Percentiles rank a stretch among this genome's conserved stretches.
Conservation (phyloP, 2,888 invertebrate species). For the Unio delphinus region DNA sequence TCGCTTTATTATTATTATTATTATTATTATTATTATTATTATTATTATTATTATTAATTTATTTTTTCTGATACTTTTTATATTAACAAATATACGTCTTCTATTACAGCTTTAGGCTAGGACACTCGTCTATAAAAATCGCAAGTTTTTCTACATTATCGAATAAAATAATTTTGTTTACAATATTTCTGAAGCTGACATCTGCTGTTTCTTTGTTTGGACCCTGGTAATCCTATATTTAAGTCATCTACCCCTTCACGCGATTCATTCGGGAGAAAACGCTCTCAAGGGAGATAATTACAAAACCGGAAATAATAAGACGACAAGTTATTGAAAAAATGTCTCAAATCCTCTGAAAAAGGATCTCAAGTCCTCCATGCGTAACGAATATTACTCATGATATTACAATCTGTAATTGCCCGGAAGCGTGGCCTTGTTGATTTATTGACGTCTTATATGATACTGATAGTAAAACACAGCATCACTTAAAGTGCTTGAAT, state of each 20-base stretch:
- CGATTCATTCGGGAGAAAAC: slow-evolving; percentile 8
- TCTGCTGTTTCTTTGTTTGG: no score
- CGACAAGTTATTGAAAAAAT: slow-evolving; percentile 45
- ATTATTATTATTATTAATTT: no score
- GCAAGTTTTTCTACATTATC: no score
- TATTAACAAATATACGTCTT: no score
- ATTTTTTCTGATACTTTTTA: no score
- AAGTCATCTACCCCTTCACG: not conserved
- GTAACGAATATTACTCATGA: slow-evolving; percentile 35
- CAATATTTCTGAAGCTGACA: no score
- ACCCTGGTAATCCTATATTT: no score
- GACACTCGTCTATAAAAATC: no score
- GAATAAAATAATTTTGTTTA: no score
- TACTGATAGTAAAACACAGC: slow-evolving; percentile 15
- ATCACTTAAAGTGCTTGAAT: slow-evolving; percentile 9
- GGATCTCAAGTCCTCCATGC: slow-evolving; percentile 40
- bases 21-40: no score
- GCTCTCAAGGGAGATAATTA: slow-evolving; percentile 22
- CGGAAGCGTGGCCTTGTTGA: slow-evolving; percentile 40
- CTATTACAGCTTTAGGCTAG: no score
- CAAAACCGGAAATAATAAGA: slow-evolving; percentile 28
- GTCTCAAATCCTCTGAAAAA: slow-evolving; percentile 30
- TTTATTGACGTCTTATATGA: slow-evolving; percentile 26
- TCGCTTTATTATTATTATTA: no score
- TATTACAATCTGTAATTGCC: slow-evolving; percentile 44